Evolutionary conservation across 2,113 vertebrate species (phyloP).

Genomic region (Pelecanoides urinatrix): DNA sequence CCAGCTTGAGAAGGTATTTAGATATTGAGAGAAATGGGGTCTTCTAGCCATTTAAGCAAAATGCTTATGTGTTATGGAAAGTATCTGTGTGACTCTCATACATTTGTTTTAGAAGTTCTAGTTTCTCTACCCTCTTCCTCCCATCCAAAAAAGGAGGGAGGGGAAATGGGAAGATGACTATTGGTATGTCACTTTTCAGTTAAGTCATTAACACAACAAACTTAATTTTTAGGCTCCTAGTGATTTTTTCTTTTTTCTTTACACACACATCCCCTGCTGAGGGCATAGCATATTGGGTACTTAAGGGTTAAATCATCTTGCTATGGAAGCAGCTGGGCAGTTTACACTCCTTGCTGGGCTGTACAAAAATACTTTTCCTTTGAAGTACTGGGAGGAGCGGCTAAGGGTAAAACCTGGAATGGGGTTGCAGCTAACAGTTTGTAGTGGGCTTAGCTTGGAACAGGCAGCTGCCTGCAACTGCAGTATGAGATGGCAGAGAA

Average conservation of each 20-base stretch:
- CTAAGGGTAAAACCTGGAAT: constrained; percentile 74
- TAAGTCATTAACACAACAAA: background rate
- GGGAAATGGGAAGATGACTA: background rate
- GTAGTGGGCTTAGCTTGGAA: background rate
- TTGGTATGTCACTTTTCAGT: background rate
- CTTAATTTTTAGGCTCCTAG: background rate
- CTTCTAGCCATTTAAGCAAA: background rate
- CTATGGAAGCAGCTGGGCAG: constrained; percentile 80
- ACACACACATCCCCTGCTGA: background rate
- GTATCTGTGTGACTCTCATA: background rate
- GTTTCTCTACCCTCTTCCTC: background rate
- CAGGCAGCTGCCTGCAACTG: background rate
- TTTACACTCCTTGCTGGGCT: constrained; percentile 78
- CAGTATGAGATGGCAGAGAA: background rate
- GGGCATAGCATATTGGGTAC: background rate
- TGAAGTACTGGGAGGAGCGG: constrained; percentile 75
- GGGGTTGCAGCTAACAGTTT: background rate
- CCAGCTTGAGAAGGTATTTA: background rate
- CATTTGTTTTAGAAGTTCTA: background rate
- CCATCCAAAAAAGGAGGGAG: background rate
- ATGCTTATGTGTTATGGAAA: background rate
- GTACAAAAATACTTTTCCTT: constrained; percentile 83
- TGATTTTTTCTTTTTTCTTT: background rate
- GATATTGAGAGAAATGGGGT: background rate
- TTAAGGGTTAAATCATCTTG: constrained; percentile 69